Base-by-base conservation (phyloP, 2,113 vertebrate genomes). In the Thunnus maccoyii region DNA sequence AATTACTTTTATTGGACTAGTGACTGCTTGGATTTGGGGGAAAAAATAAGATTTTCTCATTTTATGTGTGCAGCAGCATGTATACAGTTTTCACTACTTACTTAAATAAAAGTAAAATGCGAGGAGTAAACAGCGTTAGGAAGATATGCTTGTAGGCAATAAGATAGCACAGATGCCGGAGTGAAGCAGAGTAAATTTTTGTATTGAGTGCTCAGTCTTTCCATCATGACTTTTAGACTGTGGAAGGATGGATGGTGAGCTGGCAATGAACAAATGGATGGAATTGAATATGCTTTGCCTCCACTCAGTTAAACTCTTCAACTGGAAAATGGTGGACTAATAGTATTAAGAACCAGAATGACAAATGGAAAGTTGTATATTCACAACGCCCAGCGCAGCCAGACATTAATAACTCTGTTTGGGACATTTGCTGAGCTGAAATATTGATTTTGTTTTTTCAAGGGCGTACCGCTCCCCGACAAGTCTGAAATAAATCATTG, bases 381-480 rank as follows among this genome's bases (percentile, higher is more conserved):
- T 81, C 68, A 52, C 52, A 64, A 57, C 20, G n/a, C 32, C 63
- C 70, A 62, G 44, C 47, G 60, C 78, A 71, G 66, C 58, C 68
- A 60, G 55, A 71, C 76, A 71, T 84, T 82, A 84, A 84, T 76
- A 82, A 84, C 44, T 74, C 76, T 44, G 72, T 76, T 84, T 58
- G 27, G 66, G 50, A 78, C 72, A 72, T 75, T 83, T 69, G 47
- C 76, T 68, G 52, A 57, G 63, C 46, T 84, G 27, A 89, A 73
- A 44, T 82, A 85, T 87, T 30, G 83, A 90, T 86, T 78, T 63
- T 52, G 30, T 9, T 47, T 58, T 70, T 68, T 68, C 69, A 86
- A 72, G 5, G 64, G 17, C 48, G 25, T 9, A 62, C 36, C 11
- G 12, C 70, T 85, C 30, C 16, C 8, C 9, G 70, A 63, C 47